phyloP scores from a whole-genome alignment of 1,140 invertebrate species.

The Drosophila kikkawai region DNA sequence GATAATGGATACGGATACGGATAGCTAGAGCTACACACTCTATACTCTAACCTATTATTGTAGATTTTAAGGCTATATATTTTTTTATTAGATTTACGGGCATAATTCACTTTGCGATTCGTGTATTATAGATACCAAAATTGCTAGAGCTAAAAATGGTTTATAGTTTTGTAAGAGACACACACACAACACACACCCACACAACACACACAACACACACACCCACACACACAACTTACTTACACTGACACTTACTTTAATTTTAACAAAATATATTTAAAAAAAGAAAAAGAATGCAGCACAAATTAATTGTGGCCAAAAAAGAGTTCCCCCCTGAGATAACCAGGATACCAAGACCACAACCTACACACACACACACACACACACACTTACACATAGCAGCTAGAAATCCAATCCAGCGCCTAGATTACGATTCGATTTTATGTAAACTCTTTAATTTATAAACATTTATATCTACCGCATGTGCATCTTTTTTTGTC shows the following conservation, averaged over 20 bases:
- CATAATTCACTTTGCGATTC: slow-evolving; percentile 58
- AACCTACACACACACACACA: slow-evolving; percentile 7
- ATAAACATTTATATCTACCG: slow-evolving; percentile 25
- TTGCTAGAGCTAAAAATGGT: slow-evolving; percentile 47
- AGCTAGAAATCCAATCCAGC: slow-evolving; percentile 27
- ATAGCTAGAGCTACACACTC: slow-evolving; percentile 23
- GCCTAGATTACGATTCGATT: slow-evolving; percentile 30
- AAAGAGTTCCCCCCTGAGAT: background rate
- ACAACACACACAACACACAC: slow-evolving; percentile 13
- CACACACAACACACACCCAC: background rate
- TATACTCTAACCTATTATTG: slow-evolving; percentile 17
- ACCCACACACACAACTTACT: background rate
- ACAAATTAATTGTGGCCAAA: slow-evolving; percentile 27
- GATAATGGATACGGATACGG: slow-evolving; percentile 23
- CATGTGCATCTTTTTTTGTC: slow-evolving; percentile 4
- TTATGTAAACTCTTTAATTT: slow-evolving; percentile 22
- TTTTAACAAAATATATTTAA: background rate
- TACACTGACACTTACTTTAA: background rate
- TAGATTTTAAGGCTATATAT: slow-evolving; percentile 43
- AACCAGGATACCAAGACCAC: background rate
- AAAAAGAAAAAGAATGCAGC: slow-evolving; percentile 4
- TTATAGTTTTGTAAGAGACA: slow-evolving; percentile 42
- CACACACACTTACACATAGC: slow-evolving; percentile 17
- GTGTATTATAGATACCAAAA: slow-evolving; percentile 69
- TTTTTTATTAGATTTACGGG: slow-evolving; percentile 64